phyloP scores from a whole-genome alignment of 2,797 vertebrate species.

The Tachyglossus aculeatus region DNA sequence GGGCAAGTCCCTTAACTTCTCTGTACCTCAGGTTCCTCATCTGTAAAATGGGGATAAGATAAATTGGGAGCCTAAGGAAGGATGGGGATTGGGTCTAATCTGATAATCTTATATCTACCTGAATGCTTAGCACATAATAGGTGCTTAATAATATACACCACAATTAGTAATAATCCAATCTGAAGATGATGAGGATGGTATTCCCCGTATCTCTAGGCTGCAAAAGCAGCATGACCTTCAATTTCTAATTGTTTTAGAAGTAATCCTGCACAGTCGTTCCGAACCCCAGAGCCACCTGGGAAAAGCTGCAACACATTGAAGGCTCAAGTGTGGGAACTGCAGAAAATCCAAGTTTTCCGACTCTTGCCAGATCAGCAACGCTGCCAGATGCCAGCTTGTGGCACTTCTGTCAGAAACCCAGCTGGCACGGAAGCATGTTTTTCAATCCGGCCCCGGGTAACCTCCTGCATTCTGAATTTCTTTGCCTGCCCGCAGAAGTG shows the following conservation, averaged over 20 bases:
- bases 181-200: too few species aligned
- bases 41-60: too few species aligned
- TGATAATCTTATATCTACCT: too few species aligned
- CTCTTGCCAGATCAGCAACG: slow-evolving; percentile 19
- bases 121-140: too few species aligned
- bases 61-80: too few species aligned
- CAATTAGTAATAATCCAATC: too few species aligned
- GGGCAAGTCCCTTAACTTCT: too few species aligned
- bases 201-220: background rate
- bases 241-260: background rate
- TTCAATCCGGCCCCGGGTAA: slow-evolving; percentile 61
- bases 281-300: background rate
- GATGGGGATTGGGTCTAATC: too few species aligned
- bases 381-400: slow-evolving; percentile 52
- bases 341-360: slow-evolving; percentile 21
- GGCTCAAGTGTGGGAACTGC: background rate
- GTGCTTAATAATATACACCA: too few species aligned
- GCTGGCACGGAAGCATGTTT: slow-evolving; percentile 55
- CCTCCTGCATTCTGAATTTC: slow-evolving; percentile 43
- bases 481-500: slow-evolving; percentile 24
- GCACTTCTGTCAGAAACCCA: slow-evolving; percentile 64
- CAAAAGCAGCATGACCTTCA: background rate
- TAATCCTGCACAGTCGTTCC: background rate
- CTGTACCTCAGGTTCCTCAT: too few species aligned
- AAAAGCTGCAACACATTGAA: background rate